Base-by-base conservation (phyloP, 2,113 vertebrate genomes). In the Carassius carassius region DNA sequence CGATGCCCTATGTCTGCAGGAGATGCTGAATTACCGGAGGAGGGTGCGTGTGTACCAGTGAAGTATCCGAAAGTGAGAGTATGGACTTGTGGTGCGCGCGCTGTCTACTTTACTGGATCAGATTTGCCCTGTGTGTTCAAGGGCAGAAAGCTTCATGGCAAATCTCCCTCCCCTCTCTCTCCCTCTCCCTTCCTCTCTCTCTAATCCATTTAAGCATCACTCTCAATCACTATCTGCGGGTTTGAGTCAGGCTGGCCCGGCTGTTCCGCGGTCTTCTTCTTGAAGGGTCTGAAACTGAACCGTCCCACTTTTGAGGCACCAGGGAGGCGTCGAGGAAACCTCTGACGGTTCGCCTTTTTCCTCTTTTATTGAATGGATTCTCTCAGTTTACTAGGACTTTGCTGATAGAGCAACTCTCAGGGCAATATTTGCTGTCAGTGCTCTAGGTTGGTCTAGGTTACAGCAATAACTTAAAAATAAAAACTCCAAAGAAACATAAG, bases 171-270 rank as follows among this genome's bases (percentile, higher is more conserved):
- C 90, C 54, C 85, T 84, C 85, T 70, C 92, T 35, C 91, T 85
- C 87, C 78, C 91, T 82, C 91, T 49, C 91, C 86, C 87, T 83
- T 87, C 83, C 91, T 74, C 89, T 85, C 89, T 78, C 89, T 89
- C 86, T 90, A 96, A 96, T 95, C 97, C 96, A 93, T 93, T 92
- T 94, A 93, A 94, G 95, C 95, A 93, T 95, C 96, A 94, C 96
- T 96, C 95, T 95, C 95, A 96, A 95, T 95, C 96, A 94, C 96
- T 94, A 95, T 95, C 95, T 94, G 91, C 87, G 87, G 56, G 70
- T 88, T 86, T 83, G 94, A 91, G 93, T 92, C 94, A 69, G n/a
- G 25, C 37, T 63, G 58, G 72, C 41, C 72, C 74, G 58, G 37
- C 73, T 84, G 58, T 77, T 63, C 23, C 25, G 10, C 69, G 14